A percentile compares a stretch with the other conserved stretches of the same genome.
Evolutionary conservation across 30 jellyfish, hydroid and myxozoan species (phyloP).

Genomic region (Aurelia aurita complex sp. Pacific): DNA sequence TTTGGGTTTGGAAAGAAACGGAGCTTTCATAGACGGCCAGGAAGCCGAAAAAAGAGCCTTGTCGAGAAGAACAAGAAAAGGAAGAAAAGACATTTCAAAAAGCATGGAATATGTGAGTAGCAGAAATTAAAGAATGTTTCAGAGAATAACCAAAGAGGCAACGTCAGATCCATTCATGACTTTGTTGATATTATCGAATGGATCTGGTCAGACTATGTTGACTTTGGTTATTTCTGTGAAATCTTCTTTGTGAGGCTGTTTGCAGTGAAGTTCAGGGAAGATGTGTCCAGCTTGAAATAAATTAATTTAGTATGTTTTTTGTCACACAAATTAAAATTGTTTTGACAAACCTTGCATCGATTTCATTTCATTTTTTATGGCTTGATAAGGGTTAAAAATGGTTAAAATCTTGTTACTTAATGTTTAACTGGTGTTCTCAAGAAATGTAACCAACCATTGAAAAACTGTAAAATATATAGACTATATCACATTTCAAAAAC

Average conservation of each 20-base stretch:
- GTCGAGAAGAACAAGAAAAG: conserved; percentile 26
- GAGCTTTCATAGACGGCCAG: conserved; percentile 67
- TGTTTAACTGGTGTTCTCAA: no score
- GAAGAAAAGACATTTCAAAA: conserved; percentile 34
- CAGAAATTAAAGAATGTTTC: conserved; percentile 42
- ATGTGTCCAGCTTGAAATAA: no score
- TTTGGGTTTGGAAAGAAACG: conserved; percentile 56
- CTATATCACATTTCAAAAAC: no score
- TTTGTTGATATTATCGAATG: conserved; percentile 13
- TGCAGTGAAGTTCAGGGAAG: background rate
- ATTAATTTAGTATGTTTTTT: no score
- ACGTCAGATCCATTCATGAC: no score
- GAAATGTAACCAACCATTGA: no score
- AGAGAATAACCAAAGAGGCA: background rate
- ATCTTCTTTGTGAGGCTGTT: background rate
- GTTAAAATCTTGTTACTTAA: no score
- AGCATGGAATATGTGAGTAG: conserved; percentile 64
- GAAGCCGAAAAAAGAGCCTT: conserved; percentile 40
- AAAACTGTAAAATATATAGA: no score
- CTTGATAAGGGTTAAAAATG: no score
- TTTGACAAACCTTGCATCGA: no score
- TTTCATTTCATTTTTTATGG: no score
- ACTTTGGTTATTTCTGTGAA: background rate
- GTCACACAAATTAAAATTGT: no score
- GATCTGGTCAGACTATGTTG: background rate